Conservation (phyloP, 2,888 invertebrate genomes). For the Carabus problematicus region DNA sequence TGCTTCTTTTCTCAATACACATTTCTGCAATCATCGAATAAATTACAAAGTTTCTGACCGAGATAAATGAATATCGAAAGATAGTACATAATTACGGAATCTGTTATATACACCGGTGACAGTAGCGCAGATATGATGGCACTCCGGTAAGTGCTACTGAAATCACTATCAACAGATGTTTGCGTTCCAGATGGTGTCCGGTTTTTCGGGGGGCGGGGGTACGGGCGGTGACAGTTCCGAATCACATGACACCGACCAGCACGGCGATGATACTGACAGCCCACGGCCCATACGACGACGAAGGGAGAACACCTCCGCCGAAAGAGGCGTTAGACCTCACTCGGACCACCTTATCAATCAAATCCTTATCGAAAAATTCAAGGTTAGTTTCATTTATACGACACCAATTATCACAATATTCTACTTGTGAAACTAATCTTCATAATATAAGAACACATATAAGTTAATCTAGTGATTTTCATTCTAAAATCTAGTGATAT, state of each 20-base stretch:
- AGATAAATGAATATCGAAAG: no score
- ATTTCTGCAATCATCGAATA: no score
- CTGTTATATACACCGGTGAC: no score
- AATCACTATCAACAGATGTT: conserved; percentile 24
- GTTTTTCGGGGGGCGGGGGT: conserved; percentile 56
- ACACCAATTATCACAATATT: no score
- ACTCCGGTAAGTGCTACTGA: background rate
- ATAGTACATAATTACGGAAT: no score
- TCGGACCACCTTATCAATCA: conserved; percentile 68
- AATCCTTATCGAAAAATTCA: conserved; percentile 66
- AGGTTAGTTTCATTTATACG: conserved; percentile 57
- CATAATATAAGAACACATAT: no score
- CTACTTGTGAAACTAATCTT: no score
- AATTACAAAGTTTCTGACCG: no score
- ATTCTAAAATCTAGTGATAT: no score
- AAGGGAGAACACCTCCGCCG: conserved; percentile 53
- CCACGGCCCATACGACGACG: conserved; percentile 63
- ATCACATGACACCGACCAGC: conserved; percentile 66
- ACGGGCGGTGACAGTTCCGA: conserved; percentile 65
- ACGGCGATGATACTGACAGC: conserved; percentile 62
- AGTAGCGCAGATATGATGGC: background rate
- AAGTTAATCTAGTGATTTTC: no score
- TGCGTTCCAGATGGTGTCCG: conserved; percentile 62
- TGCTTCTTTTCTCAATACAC: no score
- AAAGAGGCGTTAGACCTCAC: conserved; percentile 61